These are phyloP conservation scores for Corythaixoides concolor DNA, from an alignment of 2,113 vertebrate species.

Conservation along the genomic window DNA sequence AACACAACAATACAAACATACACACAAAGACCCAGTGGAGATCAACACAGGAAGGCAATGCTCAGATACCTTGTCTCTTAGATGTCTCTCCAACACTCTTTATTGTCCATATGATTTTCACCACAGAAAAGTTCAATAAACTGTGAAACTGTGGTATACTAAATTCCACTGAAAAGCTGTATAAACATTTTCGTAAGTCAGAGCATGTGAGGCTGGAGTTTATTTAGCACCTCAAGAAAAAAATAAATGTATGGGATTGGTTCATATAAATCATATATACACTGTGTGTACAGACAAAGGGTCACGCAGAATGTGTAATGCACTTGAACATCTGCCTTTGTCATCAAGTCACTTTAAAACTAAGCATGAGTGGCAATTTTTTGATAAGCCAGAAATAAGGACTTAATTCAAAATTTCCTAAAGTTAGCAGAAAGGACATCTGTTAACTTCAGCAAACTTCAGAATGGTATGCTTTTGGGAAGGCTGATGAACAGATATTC, in stretches of 20 bases:
- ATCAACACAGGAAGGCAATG: not conserved
- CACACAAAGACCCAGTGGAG: not conserved
- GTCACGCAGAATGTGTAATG: not conserved
- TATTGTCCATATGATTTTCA: not conserved
- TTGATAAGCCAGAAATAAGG: not conserved
- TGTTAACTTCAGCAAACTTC: not conserved
- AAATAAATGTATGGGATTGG: not conserved
- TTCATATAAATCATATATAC: not conserved
- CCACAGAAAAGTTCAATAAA: not conserved
- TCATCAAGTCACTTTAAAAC: not conserved
- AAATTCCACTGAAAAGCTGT: slow-evolving; percentile 9
- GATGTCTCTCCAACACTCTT: not conserved
- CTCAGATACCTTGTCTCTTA: not conserved
- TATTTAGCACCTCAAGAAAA: not conserved
- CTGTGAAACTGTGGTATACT: not conserved
- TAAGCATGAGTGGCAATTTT: not conserved
- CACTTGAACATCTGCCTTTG: not conserved
- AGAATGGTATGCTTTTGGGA: not conserved
- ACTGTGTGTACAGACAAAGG: not conserved
- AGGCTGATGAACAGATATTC: not conserved
- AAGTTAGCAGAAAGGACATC: not conserved
- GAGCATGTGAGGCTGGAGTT: not conserved
- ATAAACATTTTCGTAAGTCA: slow-evolving; percentile 13
- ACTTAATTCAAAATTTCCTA: not conserved
- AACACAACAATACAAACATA: not conserved